Percentiles rank a stretch among this genome's conserved stretches.
These are phyloP conservation scores for Leptonema lineaticorne DNA, from an alignment of 1,140 invertebrate genomes.

Conservation along the genomic window DNA sequence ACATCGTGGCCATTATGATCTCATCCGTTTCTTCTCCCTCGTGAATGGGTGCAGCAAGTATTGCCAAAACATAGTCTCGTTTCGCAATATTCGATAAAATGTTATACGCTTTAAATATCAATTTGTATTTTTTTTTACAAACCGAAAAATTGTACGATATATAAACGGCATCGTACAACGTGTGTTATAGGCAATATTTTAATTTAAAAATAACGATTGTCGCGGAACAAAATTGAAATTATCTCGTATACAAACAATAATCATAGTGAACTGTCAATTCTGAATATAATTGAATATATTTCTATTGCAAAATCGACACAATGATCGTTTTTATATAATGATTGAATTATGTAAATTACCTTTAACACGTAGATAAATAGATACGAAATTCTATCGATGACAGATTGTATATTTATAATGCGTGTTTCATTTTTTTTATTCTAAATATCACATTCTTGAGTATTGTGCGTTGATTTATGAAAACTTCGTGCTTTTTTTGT, in stretches of 20 bases:
- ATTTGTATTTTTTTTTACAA: background rate
- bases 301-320: too few relatives aligned
- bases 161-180: too few relatives aligned
- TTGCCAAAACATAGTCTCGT: background rate
- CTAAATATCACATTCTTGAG: background rate
- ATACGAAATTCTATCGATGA: background rate
- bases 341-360: too few relatives aligned
- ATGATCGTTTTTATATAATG: too few relatives aligned
- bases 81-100: background rate
- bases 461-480: background rate
- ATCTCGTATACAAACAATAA: too few relatives aligned
- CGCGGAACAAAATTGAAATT: too few relatives aligned
- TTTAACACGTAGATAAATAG: too few relatives aligned
- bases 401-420: background rate
- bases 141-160: too few relatives aligned
- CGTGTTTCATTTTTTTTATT: background rate
- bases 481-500: background rate
- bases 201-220: too few relatives aligned
- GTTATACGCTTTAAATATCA: background rate
- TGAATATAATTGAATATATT: too few relatives aligned
- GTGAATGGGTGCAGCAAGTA: background rate
- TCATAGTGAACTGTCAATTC: too few relatives aligned
- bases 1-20: background rate
- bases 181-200: too few relatives aligned
- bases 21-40: background rate